Base-by-base conservation (phyloP, 2,797 vertebrate species). In the Nothura maculosa region DNA sequence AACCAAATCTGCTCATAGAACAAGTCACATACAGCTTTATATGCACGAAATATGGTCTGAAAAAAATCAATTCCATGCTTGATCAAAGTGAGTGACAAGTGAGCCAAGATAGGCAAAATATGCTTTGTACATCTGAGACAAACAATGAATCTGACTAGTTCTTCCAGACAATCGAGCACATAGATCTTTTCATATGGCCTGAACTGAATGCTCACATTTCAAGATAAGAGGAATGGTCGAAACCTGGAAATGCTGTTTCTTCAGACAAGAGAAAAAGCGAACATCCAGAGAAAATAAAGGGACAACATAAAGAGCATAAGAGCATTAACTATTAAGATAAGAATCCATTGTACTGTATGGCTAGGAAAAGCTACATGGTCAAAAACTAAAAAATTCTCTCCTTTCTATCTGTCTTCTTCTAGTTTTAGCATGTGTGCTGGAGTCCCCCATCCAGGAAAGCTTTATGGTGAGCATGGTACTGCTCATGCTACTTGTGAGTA, bases 21-120 rank as follows among this genome's bases (percentile, higher is more conserved):
- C 34, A 82, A 63, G 34, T 92, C 75, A 81, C 20, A 62, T 60
- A 20, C 9, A 91, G 19, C 11, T 92, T 92, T 86, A 79, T 55
- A 87, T 52, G 55, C 85, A 89, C 61, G 57, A 89, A 93, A 30
- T 77, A 76, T 81, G 13, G 74, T 69, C 14, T 58, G 36, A 80
- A 81, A 87, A 87, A 94, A 93, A 70, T 50, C 43, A 94, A 91
- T 87, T 92, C 42, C 70, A 54, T 90, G 47, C 81, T 96, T 96
- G 61, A 91, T 81, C 3, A 27, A 58, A 94, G 16, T 8, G 70
- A 94, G 36, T 45, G 34, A 90, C 43, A 73, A 85, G 47, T 83
- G 15, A 80, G 13, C 8, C 62, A 85, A 72, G 22, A 43, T 8
- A 81, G 18, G 21, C n/a, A 87, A 24, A 89, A 27, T 9, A 76